Conservation (phyloP, 2,888 invertebrate species). For the Mythimna lalbum region DNA sequence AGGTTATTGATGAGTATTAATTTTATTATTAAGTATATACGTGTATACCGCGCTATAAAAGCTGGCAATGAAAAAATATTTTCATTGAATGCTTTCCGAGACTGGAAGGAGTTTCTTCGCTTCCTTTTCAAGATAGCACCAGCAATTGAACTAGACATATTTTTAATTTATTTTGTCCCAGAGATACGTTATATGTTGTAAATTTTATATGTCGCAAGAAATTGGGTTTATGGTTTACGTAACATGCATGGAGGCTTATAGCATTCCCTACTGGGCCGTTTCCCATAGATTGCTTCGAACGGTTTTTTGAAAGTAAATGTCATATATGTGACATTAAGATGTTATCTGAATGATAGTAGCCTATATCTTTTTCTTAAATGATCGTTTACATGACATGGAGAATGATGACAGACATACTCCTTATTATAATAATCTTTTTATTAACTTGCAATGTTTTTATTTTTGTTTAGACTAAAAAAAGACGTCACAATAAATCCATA, state of each 20-base stretch:
- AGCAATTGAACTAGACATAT: constrained; percentile 25
- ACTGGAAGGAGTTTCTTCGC: too few relatives aligned
- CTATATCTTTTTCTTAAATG: neutral
- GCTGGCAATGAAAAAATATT: too few relatives aligned
- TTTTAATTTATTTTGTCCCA: constrained; percentile 25
- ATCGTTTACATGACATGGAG: neutral
- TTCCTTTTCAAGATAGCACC: neutral
- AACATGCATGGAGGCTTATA: constrained; percentile 29
- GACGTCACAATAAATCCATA: too few relatives aligned
- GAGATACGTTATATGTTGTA: neutral
- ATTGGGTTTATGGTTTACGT: constrained; percentile 39
- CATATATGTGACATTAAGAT: constrained; percentile 20
- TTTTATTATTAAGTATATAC: too few relatives aligned
- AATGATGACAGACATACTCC: neutral
- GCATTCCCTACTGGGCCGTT: constrained; percentile 28
- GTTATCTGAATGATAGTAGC: constrained; percentile 8
- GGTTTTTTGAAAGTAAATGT: constrained; percentile 12
- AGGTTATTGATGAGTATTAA: too few relatives aligned
- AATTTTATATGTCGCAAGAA: constrained; percentile 19
- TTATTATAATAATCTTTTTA: neutral
- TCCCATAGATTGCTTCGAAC: constrained; percentile 22
- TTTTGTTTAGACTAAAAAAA: too few relatives aligned
- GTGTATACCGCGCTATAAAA: too few relatives aligned
- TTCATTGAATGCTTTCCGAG: too few relatives aligned
- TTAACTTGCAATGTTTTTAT: too few relatives aligned